Evolutionary conservation across 2,113 vertebrate genomes (phyloP).

Genomic region (Thryonomys swinderianus): DNA sequence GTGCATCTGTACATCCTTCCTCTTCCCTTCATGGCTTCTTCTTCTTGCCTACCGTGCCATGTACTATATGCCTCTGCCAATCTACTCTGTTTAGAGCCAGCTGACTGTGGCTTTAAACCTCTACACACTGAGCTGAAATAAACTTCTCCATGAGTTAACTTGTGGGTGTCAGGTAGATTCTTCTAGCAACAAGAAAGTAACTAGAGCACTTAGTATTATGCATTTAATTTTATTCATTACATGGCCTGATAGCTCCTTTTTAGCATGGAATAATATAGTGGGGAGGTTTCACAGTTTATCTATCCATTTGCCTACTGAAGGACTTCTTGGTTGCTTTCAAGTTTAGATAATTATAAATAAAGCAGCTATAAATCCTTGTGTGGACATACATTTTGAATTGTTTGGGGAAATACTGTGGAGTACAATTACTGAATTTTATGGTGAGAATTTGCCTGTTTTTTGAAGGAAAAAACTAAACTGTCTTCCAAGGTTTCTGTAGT

Average conservation of each 20-base stretch:
- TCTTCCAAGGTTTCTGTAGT: not conserved
- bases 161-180: not conserved
- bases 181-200: not conserved
- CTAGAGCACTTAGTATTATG: not conserved
- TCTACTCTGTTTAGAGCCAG: not conserved
- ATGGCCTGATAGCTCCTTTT: not conserved
- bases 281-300: not conserved
- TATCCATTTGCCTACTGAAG: not conserved
- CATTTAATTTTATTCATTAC: not conserved
- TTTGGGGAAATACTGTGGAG: not conserved
- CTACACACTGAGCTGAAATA: not conserved
- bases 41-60: not conserved
- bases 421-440: not conserved
- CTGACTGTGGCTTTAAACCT: not conserved
- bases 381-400: not conserved
- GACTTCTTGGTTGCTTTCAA: not conserved
- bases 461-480: not conserved
- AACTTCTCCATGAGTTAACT: not conserved
- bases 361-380: not conserved
- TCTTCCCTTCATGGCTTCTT: not conserved
- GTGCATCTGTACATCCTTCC: not conserved
- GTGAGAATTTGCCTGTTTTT: not conserved
- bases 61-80: no score
- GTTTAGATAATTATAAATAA: not conserved
- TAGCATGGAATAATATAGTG: not conserved